Evolutionary conservation across 2,888 invertebrate genomes (phyloP), one percentile per base, ranked within the genome.

Genomic region (Steinernema hermaphroditum): DNA sequence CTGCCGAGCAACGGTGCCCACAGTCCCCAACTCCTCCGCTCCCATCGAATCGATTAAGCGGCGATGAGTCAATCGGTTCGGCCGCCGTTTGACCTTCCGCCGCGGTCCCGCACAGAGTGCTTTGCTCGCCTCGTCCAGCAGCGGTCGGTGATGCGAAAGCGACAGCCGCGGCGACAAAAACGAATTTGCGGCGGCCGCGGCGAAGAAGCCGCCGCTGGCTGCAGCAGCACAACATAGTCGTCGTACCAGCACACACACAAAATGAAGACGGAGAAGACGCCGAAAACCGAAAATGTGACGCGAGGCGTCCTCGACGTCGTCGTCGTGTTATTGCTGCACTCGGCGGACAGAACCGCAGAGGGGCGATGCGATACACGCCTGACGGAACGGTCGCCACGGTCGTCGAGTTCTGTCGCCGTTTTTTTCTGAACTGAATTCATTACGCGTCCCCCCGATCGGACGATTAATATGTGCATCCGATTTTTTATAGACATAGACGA

Each of bases 251-350:
- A 46, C 22, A 19, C 46, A 19, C 46, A n/a, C 46, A 46, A 46
- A 16, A 46, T n/a, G 46, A 46, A n/a, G 22, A 16, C 9, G n/a
- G n/a, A 16, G 4, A 46, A n/a, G n/a, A n/a, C n/a, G n/a, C n/a
- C n/a, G 46, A 46, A 46, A 46, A 46, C 46, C 46, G 46, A 46
- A 46, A 46, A 6, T 46, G 46, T n/a, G 46, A 46, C 46, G 46
- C 62, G n/a, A n/a, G n/a, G n/a, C n/a, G n/a, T n/a, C n/a, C n/a
- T n/a, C n/a, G n/a, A n/a, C n/a, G 29, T 16, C 32, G 62, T 29
- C 62, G 29, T 29, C 62, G 62, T 29, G 62, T 62, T 62, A 62
- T 62, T 50, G 62, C 62, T 4, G 29, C 62, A 62, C 29, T 29
- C 62, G 62, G 12, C 62, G 16, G 32, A 37, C 6, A n/a, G n/a